Conservation (phyloP, 2,113 vertebrate genomes). For the Channa maculata region DNA sequence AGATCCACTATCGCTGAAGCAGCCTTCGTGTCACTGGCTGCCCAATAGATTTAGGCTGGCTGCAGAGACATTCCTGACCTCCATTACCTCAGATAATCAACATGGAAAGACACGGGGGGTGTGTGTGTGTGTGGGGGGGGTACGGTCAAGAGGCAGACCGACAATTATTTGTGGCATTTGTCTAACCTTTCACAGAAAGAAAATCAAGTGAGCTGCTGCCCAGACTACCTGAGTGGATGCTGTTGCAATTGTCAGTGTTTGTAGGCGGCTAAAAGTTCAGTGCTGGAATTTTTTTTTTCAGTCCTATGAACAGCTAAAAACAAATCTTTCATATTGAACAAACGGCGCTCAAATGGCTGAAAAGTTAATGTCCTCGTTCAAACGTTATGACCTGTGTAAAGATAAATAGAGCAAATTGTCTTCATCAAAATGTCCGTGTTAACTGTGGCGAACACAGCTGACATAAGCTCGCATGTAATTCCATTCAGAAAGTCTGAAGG, state of each 20-base stretch:
- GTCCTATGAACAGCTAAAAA: too few relatives aligned
- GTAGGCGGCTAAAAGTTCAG: constrained; percentile 27
- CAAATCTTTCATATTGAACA: too few relatives aligned
- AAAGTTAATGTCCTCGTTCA: too few relatives aligned
- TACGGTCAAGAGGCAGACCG: constrained; percentile 35
- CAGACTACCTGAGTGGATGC: constrained; percentile 37
- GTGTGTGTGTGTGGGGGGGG: constrained; percentile 8
- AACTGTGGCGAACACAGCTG: constrained; percentile 3
- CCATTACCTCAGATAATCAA: constrained; percentile 44
- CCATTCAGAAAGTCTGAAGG: constrained; percentile 31
- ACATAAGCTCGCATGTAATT: constrained; percentile 45
- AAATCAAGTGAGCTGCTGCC: constrained; percentile 36
- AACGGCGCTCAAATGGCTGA: too few relatives aligned
- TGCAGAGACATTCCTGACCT: constrained; percentile 40
- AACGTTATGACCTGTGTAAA: too few relatives aligned
- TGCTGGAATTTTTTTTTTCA: too few relatives aligned
- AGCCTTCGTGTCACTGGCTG: constrained; percentile 12
- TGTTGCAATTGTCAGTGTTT: constrained; percentile 36
- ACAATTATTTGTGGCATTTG: constrained; percentile 74
- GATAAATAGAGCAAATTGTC: too few relatives aligned
- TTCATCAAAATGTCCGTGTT: constrained; percentile 23
- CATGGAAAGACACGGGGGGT: constrained; percentile 14
- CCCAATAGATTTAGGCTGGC: constrained; percentile 14
- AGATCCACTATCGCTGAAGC: constrained; percentile 6
- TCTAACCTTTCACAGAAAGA: constrained; percentile 66